Conservation (phyloP, 2,797 vertebrate genomes). For the Coendou prehensilis region DNA sequence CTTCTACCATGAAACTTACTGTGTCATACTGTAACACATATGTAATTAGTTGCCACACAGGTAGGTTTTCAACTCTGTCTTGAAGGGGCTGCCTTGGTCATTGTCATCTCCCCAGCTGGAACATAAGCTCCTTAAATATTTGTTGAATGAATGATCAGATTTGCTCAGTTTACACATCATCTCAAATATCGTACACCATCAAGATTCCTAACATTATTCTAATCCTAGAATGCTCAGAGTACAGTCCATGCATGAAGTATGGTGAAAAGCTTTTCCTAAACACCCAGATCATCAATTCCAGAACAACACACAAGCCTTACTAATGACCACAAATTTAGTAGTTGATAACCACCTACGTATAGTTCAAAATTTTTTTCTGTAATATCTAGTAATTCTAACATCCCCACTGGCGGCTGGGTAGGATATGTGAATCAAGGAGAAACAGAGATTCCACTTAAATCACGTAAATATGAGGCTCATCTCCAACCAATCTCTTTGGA, state of each 20-base stretch:
- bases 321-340: constrained; percentile 27
- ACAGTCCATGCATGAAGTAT: background rate
- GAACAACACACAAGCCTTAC: constrained; percentile 36
- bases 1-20: background rate
- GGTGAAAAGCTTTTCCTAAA: constrained; percentile 2
- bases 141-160: constrained; percentile 20
- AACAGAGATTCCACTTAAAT: constrained; percentile 24
- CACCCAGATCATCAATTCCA: constrained; percentile 2
- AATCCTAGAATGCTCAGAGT: background rate
- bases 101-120: background rate
- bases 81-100: background rate
- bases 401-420: background rate
- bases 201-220: background rate
- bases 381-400: constrained; percentile 33
- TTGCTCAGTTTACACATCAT: background rate
- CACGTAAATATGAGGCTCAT: background rate
- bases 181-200: background rate
- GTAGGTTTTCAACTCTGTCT: background rate
- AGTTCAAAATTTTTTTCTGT: constrained; percentile 32
- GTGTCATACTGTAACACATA: background rate
- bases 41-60: background rate
- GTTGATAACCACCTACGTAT: background rate
- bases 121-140: constrained; percentile 47
- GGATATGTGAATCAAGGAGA: background rate
- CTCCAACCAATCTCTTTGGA: constrained; percentile 5